Conservation (phyloP, 1,140 invertebrate species). For the Aethina tumida region DNA sequence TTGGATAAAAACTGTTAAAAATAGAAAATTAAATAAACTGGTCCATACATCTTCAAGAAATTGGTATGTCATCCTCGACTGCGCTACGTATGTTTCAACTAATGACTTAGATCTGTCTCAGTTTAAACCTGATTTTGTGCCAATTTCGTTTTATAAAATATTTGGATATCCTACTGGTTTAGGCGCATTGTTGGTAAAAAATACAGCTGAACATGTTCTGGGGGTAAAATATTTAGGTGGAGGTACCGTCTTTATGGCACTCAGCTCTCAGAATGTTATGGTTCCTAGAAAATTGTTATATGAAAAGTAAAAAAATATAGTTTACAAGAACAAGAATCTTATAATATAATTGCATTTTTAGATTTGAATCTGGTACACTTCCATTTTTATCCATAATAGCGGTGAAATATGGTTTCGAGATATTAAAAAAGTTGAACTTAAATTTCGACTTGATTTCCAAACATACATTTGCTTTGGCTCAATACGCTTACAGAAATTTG, state of each 20-base stretch:
- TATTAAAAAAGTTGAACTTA: slow-evolving; percentile 45
- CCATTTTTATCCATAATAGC: slow-evolving; percentile 78
- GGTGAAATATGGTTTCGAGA: slow-evolving; percentile 72
- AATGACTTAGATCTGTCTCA: slow-evolving; percentile 64
- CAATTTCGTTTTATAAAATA: slow-evolving; percentile 95
- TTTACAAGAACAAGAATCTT: background rate
- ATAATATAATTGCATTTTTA: slow-evolving; percentile 35
- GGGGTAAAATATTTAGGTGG: slow-evolving; percentile 82
- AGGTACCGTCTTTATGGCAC: slow-evolving; percentile 76
- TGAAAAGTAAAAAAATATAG: slow-evolving; percentile 52
- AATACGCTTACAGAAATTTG: slow-evolving; percentile 59
- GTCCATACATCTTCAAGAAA: slow-evolving; percentile 38
- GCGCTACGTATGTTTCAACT: slow-evolving; percentile 72
- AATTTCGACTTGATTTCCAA: slow-evolving; percentile 55
- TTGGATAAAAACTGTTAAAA: slow-evolving; percentile 58
- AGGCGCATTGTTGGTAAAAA: slow-evolving; percentile 76
- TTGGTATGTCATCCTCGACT: slow-evolving; percentile 82
- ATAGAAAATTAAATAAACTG: slow-evolving; percentile 44
- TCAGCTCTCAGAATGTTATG: slow-evolving; percentile 60
- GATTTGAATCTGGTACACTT: slow-evolving; percentile 91
- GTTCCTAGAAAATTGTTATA: slow-evolving; percentile 52
- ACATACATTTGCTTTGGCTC: slow-evolving; percentile 70
- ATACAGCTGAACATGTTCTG: slow-evolving; percentile 51
- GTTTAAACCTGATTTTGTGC: slow-evolving; percentile 78
- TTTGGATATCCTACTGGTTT: slow-evolving; percentile 95